Base-by-base conservation (phyloP, 2,888 invertebrate species). In the Drosophila affinis region DNA sequence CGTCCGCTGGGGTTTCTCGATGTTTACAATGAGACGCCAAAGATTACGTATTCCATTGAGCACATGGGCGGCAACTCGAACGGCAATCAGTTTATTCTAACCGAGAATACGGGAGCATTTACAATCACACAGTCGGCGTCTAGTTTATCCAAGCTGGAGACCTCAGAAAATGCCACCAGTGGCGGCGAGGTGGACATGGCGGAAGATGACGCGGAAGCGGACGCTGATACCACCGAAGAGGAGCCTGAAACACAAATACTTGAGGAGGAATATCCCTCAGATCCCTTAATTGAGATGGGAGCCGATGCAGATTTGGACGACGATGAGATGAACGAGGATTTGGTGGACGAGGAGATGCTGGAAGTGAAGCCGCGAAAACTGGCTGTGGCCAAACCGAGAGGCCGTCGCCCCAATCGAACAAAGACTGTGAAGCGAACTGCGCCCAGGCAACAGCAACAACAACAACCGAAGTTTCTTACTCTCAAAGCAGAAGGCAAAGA, bases 21-120 rank as follows among this genome's bases (percentile, higher is more conserved):
- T 69, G 91, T 92, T 0, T 92, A 92, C 69, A 85, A 86, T 49
- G 91, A 91, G 21, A 88, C 90, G 58, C 91, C 90, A 17, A 92
- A 92, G 70, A 91, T 92, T 0, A 90, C 91, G 3, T 92, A 91
- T 59, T 90, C 91, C 12, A 92, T 92, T 51, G 91, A 92, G 39
- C 91, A 91, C 52, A 91, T 92, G 69, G 87, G 87, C 3, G 91
- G 88, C 9, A 79, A 84, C 39, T 75, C 83, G 3, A 87, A 77
- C 57, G 90, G 90, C 14, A 91, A 89, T 72, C 92, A 92, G 54
- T 92, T 89, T 53, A 92, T 92, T 59, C 73, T 92, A 18, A 90
- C 91, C 0, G 92, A 91, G 60, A 91, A 88, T 53, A 89, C 90
- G 0, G 91, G 91, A n/a, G 88, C 91, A 24, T 89, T 85, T 24